Evolutionary conservation across 2,113 vertebrate species (phyloP).

Genomic region (Corythoichthys intestinalis): DNA sequence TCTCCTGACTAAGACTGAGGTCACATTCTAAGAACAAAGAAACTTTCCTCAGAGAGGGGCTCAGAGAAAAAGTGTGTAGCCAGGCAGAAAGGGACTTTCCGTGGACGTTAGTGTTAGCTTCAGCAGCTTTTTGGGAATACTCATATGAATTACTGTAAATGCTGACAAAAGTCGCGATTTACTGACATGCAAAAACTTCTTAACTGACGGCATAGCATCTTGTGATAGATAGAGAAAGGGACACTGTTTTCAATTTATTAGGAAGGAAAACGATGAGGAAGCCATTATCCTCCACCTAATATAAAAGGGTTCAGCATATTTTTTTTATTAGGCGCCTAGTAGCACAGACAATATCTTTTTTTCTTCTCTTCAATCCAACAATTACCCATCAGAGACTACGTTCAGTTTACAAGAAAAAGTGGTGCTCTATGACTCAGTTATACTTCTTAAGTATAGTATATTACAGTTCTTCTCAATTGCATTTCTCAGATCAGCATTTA

Average conservation of each 20-base stretch:
- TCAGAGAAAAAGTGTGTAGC: conserved; percentile 7
- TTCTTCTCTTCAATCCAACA: background rate
- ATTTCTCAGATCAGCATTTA: no score
- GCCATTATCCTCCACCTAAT: background rate
- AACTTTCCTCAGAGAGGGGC: conserved; percentile 21
- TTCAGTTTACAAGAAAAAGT: background rate
- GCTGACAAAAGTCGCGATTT: conserved; percentile 21
- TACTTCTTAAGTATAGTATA: no score
- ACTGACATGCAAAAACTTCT: conserved; percentile 1
- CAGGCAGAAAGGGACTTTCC: conserved; percentile 49
- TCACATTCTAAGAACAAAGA: conserved; percentile 56
- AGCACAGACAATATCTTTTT: no score
- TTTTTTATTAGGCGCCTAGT: no score
- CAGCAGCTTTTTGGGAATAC: conserved; percentile 2
- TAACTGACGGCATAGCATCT: conserved; percentile 3
- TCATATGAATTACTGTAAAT: conserved; percentile 12
- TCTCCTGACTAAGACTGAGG: conserved; percentile 7
- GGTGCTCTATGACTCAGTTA: background rate
- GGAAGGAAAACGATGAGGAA: background rate
- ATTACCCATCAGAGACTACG: background rate
- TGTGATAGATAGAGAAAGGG: background rate
- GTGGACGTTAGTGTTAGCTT: conserved; percentile 11
- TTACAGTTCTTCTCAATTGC: no score
- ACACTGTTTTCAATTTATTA: background rate
- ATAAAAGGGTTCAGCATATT: background rate